Evolutionary conservation across 1,140 invertebrate species (phyloP).

Genomic region (Hypsibius dujardini): DNA sequence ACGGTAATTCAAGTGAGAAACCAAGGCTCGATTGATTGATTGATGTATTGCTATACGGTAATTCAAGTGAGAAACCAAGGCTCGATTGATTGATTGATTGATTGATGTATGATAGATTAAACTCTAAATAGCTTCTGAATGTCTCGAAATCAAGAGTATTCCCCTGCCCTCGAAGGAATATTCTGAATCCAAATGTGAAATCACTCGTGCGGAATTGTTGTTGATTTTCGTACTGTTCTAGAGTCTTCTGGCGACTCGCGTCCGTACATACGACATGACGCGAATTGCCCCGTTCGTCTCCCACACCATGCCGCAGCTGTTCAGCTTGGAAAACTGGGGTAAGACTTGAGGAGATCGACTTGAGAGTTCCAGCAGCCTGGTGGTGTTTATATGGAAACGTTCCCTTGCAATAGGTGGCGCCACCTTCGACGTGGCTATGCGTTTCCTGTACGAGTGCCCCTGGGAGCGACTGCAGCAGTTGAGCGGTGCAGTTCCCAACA

Average conservation of each 20-base stretch:
- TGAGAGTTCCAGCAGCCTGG: slow-evolving; percentile 1
- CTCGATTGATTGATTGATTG: too few relatives aligned
- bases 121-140: background rate
- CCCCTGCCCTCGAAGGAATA: background rate
- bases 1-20: too few relatives aligned
- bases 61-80: too few relatives aligned
- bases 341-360: slow-evolving; percentile 29
- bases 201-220: too few relatives aligned
- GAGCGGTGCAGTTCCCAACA: slow-evolving; percentile 60
- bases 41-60: too few relatives aligned
- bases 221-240: background rate
- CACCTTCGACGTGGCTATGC: slow-evolving; percentile 88
- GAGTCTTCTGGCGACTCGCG: slow-evolving; percentile 72
- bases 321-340: slow-evolving; percentile 93
- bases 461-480: slow-evolving; percentile 81
- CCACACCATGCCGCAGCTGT: slow-evolving; percentile 64
- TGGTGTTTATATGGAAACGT: slow-evolving; percentile 17
- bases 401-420: slow-evolving; percentile 44
- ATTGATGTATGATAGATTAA: too few relatives aligned
- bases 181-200: too few relatives aligned
- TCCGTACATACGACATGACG: slow-evolving; percentile 71
- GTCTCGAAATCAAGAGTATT: background rate
- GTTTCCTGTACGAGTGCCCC: slow-evolving; percentile 95
- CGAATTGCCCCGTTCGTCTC: slow-evolving; percentile 80
- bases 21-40: too few relatives aligned